A percentile compares a stretch with the other conserved stretches of the same genome.
Evolutionary conservation across 1,140 invertebrate species (phyloP).

Genomic region (Homarus americanus): DNA sequence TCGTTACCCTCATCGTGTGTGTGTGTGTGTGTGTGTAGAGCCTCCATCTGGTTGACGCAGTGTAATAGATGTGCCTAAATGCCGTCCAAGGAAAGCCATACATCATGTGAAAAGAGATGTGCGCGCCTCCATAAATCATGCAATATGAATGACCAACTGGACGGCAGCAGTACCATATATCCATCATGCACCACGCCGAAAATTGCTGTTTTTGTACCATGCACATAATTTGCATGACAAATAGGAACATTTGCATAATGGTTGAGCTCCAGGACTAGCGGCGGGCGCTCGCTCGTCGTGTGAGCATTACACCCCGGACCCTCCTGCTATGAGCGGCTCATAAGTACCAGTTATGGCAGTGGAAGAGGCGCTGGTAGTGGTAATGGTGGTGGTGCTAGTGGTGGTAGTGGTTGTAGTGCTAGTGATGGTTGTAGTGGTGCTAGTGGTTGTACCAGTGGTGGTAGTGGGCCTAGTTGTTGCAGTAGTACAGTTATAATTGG

Average conservation of each 20-base stretch:
- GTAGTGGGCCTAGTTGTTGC: background rate
- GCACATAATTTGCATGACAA: slow-evolving; percentile 42
- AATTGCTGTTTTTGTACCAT: slow-evolving; percentile 28
- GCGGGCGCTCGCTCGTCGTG: background rate
- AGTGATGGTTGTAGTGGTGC: background rate
- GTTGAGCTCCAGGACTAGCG: background rate
- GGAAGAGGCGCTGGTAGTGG: background rate
- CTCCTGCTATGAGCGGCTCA: background rate
- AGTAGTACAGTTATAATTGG: background rate
- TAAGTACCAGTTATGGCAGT: background rate
- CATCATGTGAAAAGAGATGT: background rate
- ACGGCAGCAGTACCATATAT: slow-evolving; percentile 17
- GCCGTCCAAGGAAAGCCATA: background rate
- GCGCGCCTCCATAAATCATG: background rate
- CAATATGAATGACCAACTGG: slow-evolving; percentile 22
- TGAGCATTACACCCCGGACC: background rate
- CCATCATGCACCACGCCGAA: slow-evolving; percentile 39
- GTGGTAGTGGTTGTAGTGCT: background rate
- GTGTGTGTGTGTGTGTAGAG: background rate
- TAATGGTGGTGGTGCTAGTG: background rate
- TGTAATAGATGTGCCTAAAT: background rate
- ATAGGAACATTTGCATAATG: slow-evolving; percentile 41
- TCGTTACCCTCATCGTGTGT: too few relatives aligned
- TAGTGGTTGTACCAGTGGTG: background rate
- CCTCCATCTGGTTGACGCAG: background rate